phyloP scores from a whole-genome alignment of 2,113 vertebrate species.

The cat (Felis catus) region DNA sequence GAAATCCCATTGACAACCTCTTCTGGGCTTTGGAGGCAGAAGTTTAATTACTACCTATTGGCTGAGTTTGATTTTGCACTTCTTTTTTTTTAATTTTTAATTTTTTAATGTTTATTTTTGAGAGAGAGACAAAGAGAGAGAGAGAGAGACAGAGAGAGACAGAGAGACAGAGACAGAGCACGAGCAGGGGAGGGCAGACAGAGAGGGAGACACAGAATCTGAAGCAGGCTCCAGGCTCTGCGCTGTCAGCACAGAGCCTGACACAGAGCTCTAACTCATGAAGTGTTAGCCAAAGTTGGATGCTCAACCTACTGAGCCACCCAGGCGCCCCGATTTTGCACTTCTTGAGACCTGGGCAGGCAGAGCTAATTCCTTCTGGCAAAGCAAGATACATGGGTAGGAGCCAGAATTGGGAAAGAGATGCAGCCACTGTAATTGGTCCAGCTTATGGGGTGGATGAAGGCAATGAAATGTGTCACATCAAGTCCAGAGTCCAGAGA shows the following conservation, averaged over 20 bases:
- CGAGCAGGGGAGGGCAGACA: too few species aligned
- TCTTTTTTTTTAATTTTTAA: background rate
- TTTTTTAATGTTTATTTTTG: too few species aligned
- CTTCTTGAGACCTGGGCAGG: slow-evolving; percentile 33
- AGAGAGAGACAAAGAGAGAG: too few species aligned
- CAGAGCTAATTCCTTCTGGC: slow-evolving; percentile 20
- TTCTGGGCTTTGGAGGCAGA: background rate
- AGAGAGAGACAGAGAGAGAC: too few species aligned
- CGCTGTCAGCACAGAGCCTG: too few species aligned
- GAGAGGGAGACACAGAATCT: too few species aligned
- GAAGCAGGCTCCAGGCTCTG: too few species aligned
- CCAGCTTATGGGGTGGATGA: background rate
- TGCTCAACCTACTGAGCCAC: too few species aligned
- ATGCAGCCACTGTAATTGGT: background rate
- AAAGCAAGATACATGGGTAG: background rate
- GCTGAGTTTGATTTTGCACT: slow-evolving; percentile 40
- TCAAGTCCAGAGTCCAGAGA: background rate
- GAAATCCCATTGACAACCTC: background rate
- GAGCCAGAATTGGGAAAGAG: slow-evolving; percentile 15
- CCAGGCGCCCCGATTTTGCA: background rate
- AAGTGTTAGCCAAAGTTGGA: too few species aligned
- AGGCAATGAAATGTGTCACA: background rate
- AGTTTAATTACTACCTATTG: slow-evolving; percentile 42
- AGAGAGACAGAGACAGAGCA: too few species aligned
- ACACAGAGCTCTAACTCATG: too few species aligned